Percentiles rank a stretch among this genome's conserved stretches.
These are phyloP conservation scores for Tragelaphus buxtoni DNA, from an alignment of 2,113 vertebrate species.

Conservation along the genomic window DNA sequence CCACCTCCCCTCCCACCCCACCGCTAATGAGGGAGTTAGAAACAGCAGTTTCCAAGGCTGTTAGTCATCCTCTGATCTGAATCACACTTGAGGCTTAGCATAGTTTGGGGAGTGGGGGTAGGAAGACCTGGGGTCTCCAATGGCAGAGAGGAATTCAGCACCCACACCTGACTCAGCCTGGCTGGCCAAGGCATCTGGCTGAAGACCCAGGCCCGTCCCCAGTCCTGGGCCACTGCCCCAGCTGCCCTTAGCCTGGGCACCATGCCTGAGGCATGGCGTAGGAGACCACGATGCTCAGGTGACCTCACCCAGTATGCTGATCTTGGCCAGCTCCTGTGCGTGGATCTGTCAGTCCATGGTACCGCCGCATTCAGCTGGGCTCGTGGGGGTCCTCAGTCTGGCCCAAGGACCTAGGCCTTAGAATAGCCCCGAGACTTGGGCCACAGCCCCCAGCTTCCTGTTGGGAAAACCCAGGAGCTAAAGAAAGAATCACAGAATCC, in stretches of 20 bases:
- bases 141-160: slow-evolving; percentile 19
- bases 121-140: slow-evolving; percentile 27
- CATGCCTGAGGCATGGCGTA: slow-evolving; percentile 65
- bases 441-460: slow-evolving; percentile 26
- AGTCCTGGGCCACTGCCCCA: slow-evolving; percentile 34
- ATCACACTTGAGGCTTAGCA: slow-evolving; percentile 49
- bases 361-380: slow-evolving; percentile 20
- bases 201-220: slow-evolving; percentile 3
- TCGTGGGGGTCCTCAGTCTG: slow-evolving; percentile 20
- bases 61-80: slow-evolving; percentile 65
- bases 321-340: slow-evolving; percentile 20
- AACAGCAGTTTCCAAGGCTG: slow-evolving; percentile 45
- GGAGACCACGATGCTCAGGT: slow-evolving; percentile 58
- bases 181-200: slow-evolving; percentile 27
- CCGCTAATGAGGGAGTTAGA: slow-evolving; percentile 33
- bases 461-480: slow-evolving; percentile 26
- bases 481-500: slow-evolving; percentile 17
- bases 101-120: neutral
- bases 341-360: slow-evolving; percentile 53
- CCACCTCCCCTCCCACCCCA: neutral
- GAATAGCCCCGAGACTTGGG: neutral
- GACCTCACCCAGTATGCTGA: slow-evolving; percentile 64
- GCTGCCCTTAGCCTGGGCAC: slow-evolving; percentile 61
- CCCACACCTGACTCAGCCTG: slow-evolving; percentile 44
- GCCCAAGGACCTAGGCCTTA: neutral